phyloP scores from a whole-genome alignment of 2,113 vertebrate species.

The Peucedramus taeniatus region DNA sequence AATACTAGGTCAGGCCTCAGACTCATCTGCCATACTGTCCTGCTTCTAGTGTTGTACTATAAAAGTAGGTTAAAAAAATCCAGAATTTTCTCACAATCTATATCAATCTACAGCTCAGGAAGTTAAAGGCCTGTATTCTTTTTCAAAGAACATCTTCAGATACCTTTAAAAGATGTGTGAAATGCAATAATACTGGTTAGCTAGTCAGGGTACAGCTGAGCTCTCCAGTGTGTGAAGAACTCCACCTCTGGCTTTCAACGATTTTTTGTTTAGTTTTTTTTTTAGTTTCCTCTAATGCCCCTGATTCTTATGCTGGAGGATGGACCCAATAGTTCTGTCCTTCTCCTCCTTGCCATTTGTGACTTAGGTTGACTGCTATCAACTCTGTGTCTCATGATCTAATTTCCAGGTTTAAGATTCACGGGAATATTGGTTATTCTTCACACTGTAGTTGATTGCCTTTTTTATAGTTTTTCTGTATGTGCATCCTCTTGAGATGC shows the following conservation, averaged over 20 bases:
- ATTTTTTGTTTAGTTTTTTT: background rate
- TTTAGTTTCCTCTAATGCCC: background rate
- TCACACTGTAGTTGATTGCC: background rate
- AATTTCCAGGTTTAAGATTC: background rate
- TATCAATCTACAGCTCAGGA: background rate
- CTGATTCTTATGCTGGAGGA: background rate
- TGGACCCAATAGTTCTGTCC: background rate
- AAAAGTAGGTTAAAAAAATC: background rate
- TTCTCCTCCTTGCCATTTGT: rapidly evolving
- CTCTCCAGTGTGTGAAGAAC: background rate
- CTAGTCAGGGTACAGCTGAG: background rate
- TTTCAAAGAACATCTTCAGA: background rate
- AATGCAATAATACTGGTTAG: background rate
- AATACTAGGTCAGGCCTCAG: background rate
- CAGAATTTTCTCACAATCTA: background rate
- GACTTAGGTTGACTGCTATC: background rate
- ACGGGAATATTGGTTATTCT: background rate
- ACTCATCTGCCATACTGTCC: background rate
- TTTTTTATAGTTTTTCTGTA: background rate
- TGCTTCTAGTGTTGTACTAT: background rate
- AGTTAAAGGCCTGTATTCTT: background rate
- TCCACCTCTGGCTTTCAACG: background rate
- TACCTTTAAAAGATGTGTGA: background rate
- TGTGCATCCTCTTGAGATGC: background rate
- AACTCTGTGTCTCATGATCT: background rate